These are phyloP conservation scores for Melieria crassipennis DNA, from an alignment of 2,888 invertebrate species.

Conservation along the genomic window DNA sequence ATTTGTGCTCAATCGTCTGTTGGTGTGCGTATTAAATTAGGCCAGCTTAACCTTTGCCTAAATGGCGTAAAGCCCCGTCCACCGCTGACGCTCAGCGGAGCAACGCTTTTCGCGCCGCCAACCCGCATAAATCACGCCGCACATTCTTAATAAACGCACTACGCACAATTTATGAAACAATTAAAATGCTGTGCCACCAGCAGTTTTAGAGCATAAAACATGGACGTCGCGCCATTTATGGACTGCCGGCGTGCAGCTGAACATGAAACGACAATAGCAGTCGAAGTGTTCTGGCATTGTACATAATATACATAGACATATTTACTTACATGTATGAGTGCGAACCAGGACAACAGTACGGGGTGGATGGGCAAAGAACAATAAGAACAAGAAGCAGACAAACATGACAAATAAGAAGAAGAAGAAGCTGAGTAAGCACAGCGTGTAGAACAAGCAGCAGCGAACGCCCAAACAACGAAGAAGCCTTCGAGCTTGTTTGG, in stretches of 20 bases:
- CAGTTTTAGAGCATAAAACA: not conserved
- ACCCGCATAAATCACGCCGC: constrained; percentile 1
- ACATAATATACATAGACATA: no score
- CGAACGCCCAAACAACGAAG: not conserved
- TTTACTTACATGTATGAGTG: no score
- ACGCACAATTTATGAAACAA: constrained; percentile 18
- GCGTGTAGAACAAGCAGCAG: not conserved
- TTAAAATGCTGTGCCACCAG: constrained; percentile 11
- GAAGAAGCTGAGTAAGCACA: constrained; percentile 3
- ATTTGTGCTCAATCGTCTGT: no score
- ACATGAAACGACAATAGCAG: no score
- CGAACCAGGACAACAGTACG: no score
- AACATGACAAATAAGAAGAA: not conserved
- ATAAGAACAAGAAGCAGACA: no score
- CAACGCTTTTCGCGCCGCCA: not conserved
- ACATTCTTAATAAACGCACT: constrained; percentile 14
- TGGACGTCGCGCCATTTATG: not conserved
- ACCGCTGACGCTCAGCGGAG: no score
- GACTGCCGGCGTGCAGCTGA: not conserved
- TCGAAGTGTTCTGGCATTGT: no score
- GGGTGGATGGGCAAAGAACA: no score
- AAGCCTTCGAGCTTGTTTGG: not conserved
- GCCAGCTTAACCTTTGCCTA: no score
- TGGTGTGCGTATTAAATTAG: no score
- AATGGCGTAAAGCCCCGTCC: no score